Conservation (phyloP, 2,113 vertebrate species). For the Archilochus colubris region DNA sequence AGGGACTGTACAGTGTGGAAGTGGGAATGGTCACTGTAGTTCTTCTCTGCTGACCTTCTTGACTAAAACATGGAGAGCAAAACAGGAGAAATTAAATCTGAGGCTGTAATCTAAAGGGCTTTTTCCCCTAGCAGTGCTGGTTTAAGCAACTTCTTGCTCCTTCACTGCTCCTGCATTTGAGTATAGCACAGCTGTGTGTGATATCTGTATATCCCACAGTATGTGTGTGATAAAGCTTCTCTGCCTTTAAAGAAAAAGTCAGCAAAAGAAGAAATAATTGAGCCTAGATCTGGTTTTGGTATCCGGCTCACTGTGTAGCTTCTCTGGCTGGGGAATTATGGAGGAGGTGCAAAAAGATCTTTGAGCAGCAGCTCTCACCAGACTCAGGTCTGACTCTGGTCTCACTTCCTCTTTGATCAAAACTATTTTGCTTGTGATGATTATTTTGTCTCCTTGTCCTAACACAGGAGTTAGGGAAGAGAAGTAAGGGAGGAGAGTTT, state of each 20-base stretch:
- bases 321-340: not conserved
- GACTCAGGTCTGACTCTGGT: accelerated
- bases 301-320: not conserved
- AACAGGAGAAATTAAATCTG: not conserved
- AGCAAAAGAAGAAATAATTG: not conserved
- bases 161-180: not conserved
- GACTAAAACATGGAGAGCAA: no score
- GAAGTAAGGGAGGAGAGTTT: not conserved
- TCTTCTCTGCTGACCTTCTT: not conserved
- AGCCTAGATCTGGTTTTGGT: not conserved
- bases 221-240: not conserved
- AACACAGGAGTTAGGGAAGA: no score
- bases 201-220: no score
- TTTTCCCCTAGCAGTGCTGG: not conserved
- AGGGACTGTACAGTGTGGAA: not conserved
- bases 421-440: not conserved
- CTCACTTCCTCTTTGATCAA: not conserved
- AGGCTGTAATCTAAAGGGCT: not conserved
- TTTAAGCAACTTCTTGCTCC: not conserved
- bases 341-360: not conserved
- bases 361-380: not conserved
- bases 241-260: not conserved
- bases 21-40: not conserved
- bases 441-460: not conserved
- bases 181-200: not conserved